Percentiles rank a stretch among this genome's conserved stretches.
phyloP scores from a whole-genome alignment of 2,113 vertebrate genomes.

The Mustela nigripes region DNA sequence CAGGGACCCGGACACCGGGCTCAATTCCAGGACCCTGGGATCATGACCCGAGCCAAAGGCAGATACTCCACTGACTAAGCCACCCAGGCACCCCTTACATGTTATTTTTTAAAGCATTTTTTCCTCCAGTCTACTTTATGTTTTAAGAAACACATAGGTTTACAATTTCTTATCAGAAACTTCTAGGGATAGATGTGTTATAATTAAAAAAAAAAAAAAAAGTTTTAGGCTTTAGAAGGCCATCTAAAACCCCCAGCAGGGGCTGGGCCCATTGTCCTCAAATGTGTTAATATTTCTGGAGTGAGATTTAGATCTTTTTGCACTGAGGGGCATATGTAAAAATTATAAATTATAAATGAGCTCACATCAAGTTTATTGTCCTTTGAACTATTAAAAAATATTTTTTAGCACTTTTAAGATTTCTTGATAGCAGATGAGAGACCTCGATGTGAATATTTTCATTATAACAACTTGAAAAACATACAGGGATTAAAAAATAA shows the following conservation, averaged over 20 bases:
- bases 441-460: neutral
- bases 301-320: neutral
- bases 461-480: neutral
- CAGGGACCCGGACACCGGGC: no score
- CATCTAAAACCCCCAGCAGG: neutral
- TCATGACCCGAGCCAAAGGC: no score
- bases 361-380: neutral
- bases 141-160: neutral
- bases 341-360: neutral
- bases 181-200: neutral
- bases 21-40: no score
- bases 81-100: no score
- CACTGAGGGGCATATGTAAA: neutral
- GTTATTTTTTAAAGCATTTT: neutral
- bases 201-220: neutral
- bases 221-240: neutral
- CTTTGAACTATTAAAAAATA: neutral
- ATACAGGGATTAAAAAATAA: neutral
- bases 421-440: neutral
- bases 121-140: neutral
- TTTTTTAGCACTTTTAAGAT: neutral
- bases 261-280: neutral
- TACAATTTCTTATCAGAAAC: neutral
- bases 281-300: neutral
- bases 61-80: no score